Base-by-base conservation (phyloP, 2,888 invertebrate species). In the Dorcus parallelipipedus region DNA sequence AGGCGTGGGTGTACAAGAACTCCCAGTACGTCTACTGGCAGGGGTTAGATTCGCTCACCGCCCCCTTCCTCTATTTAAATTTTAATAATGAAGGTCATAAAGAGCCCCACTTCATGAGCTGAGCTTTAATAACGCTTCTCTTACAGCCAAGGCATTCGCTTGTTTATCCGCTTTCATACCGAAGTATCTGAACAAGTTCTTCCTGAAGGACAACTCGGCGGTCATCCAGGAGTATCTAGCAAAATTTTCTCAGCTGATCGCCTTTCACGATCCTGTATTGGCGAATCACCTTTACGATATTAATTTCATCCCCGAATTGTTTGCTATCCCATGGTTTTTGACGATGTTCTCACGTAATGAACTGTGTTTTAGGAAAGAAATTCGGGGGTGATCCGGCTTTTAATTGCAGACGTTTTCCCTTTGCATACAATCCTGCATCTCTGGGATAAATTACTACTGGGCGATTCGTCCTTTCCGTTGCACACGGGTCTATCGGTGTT, bases 11-110 rank as follows among this genome's bases (percentile, higher is more conserved):
- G 3, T 85, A 91, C 8, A 90, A 91, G 59, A 95, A 97, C 81
- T 90, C 93, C 0, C 89, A 96, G 71, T 98, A 97, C 71, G 99
- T 99, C 1, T 99, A 99, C 78, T 99, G 99, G 99, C 99, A 99
- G 80, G 99, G 99, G 0, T 80, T 99, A 56, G 99, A 99, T 79
- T 99, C 98, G 0, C 81, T 99, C 10, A 95, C 96, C 54, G 99
- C 99, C 0, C 99, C 99, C 0, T 99, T 99, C 81, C 81, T 99
- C 3, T 94, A 91, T 76, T 83, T 99, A 38, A 96, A 99, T 80
- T 99, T 99, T 75, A 95, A 95, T 76, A 87, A 97, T 77, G 97
- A 98, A 86, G 93, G 95, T 94, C 41, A 42, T 33, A 33, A 33
- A 33, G 26, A 7, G 26, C 26, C 26, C 6, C 26, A 33, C 26